Evolutionary conservation across 2,113 vertebrate species (phyloP).

Genomic region (Pollachius pollachius): DNA sequence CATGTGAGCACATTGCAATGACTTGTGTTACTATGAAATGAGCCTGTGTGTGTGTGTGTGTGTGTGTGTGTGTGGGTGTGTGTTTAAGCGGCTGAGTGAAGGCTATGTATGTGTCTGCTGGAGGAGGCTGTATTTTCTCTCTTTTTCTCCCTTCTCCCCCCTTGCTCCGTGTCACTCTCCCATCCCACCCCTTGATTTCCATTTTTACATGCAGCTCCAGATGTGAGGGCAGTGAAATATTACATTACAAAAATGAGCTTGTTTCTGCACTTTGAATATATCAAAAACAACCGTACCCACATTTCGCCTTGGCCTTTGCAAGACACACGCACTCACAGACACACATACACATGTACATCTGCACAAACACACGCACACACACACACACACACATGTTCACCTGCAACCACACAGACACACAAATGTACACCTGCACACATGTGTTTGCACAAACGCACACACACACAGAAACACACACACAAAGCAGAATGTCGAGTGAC

Average conservation of each 20-base stretch:
- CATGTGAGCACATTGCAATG: constrained; percentile 34
- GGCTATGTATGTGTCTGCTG: constrained; percentile 53
- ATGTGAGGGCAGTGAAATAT: constrained; percentile 81
- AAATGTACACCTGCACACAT: not conserved
- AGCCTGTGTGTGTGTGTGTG: not conserved
- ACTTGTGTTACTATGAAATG: constrained; percentile 40
- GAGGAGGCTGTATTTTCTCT: constrained; percentile 45
- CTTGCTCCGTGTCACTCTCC: constrained; percentile 66
- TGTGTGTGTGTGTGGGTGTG: constrained; percentile 32
- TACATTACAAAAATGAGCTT: constrained; percentile 79
- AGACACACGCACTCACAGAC: not conserved
- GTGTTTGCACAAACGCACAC: not conserved
- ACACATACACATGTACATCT: not conserved
- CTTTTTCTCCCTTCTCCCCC: constrained; percentile 43
- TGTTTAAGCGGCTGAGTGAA: constrained; percentile 46
- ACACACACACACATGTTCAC: not conserved
- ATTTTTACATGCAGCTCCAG: constrained; percentile 80
- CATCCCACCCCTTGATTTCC: constrained; percentile 76
- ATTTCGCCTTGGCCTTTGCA: constrained; percentile 40
- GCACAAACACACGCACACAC: not conserved
- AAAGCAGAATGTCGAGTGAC: no score
- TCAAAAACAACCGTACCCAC: constrained; percentile 72
- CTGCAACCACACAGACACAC: not conserved
- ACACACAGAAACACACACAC: no score
- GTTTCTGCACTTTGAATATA: constrained; percentile 73